A percentile compares a stretch with the other conserved stretches of the same genome.
phyloP scores from a whole-genome alignment of 2,888 invertebrate genomes.

The Dichetophora obliterata region DNA sequence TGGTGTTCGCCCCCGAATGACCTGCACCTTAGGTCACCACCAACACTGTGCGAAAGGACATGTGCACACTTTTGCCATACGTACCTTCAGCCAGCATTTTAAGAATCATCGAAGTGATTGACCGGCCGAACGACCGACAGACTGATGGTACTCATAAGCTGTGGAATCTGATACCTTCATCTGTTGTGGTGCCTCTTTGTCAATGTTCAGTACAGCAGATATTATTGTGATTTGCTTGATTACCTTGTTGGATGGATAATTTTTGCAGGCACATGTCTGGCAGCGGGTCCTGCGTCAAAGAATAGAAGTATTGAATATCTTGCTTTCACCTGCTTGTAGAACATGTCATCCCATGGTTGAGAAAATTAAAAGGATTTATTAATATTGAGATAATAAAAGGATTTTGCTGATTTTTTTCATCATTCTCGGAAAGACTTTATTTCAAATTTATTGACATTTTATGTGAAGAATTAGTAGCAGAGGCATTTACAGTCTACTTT shows the following conservation, averaged over 20 bases:
- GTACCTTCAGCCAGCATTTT: too few species aligned
- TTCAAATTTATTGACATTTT: too few species aligned
- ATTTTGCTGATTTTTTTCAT: too few species aligned
- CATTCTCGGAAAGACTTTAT: too few species aligned
- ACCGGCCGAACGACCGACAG: constrained; percentile 14
- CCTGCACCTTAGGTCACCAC: background rate
- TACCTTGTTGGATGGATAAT: background rate
- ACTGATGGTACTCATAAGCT: background rate
- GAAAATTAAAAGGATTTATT: constrained; percentile 6
- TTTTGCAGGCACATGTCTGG: constrained; percentile 32
- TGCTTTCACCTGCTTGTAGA: constrained; percentile 17
- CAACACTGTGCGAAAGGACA: constrained; percentile 2
- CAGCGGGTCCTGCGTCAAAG: background rate
- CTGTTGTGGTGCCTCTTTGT: constrained; percentile 22
- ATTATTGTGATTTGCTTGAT: constrained; percentile 11
- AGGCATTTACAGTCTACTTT: too few species aligned
- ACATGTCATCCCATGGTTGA: background rate
- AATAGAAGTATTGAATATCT: constrained; percentile 13
- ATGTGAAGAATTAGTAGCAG: too few species aligned
- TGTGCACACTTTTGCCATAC: background rate
- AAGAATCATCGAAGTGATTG: background rate
- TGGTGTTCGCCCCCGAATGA: background rate
- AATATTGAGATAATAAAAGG: background rate
- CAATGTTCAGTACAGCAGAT: background rate
- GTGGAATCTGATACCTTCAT: constrained; percentile 34